These are phyloP conservation scores for Drosophila arawakana DNA, from an alignment of 1,140 invertebrate species.

Conservation along the genomic window DNA sequence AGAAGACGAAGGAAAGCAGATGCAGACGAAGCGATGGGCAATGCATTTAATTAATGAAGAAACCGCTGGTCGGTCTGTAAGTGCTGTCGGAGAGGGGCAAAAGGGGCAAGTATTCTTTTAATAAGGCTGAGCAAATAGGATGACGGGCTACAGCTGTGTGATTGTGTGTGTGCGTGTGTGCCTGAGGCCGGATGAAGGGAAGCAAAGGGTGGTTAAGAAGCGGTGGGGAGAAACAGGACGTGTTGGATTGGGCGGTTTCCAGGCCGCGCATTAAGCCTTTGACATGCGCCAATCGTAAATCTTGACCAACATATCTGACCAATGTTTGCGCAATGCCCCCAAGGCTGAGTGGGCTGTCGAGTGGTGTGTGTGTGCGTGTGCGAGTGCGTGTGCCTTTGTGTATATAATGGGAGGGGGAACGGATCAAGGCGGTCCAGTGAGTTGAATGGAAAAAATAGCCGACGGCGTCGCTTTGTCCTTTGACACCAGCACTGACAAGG, in stretches of 20 bases:
- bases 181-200: not conserved
- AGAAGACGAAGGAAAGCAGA: not conserved
- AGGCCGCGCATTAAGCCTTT: constrained; percentile 75
- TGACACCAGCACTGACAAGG: constrained; percentile 79
- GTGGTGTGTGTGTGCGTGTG: not conserved
- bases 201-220: too few relatives aligned
- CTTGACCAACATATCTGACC: constrained; percentile 83
- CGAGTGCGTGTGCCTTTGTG: not conserved
- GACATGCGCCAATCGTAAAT: constrained; percentile 84
- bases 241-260: not conserved
- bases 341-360: constrained; percentile 5
- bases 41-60: constrained; percentile 80
- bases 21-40: constrained; percentile 44
- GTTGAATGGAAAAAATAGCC: constrained; percentile 53
- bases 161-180: not conserved
- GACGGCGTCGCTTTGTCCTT: constrained; percentile 67
- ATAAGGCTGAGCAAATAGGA: constrained; percentile 73
- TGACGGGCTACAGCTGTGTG: constrained; percentile 40
- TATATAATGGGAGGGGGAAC: not conserved
- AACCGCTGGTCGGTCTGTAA: constrained; percentile 49
- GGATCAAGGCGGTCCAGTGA: not conserved
- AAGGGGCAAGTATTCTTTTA: constrained; percentile 39
- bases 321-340: constrained; percentile 65
- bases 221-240: not conserved
- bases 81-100: constrained; percentile 2